Evolutionary conservation across 2,888 invertebrate genomes (phyloP).

Genomic region (Troglohyphantes excavatus): DNA sequence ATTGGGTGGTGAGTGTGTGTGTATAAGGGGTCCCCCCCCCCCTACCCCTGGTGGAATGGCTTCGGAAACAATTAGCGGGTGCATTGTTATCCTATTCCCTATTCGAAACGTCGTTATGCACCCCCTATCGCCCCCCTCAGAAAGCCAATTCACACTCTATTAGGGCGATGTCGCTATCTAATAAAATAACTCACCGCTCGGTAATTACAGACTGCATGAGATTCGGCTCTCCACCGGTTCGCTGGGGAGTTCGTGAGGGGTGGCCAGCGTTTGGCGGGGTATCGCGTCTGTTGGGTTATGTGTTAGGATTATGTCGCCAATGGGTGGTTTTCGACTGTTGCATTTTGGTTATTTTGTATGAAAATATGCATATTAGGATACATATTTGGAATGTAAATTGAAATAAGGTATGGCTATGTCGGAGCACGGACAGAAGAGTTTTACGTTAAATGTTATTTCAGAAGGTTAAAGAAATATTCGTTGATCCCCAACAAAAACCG

Average conservation of each 20-base stretch:
- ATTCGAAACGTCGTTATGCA: slow-evolving; percentile 64
- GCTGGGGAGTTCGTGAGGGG: slow-evolving; percentile 46
- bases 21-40: slow-evolving; percentile 8
- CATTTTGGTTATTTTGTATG: too few species aligned
- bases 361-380: too few species aligned
- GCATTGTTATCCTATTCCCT: slow-evolving; percentile 78
- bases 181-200: slow-evolving; percentile 78
- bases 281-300: neutral
- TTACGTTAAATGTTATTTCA: too few species aligned
- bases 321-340: too few species aligned
- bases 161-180: slow-evolving; percentile 78
- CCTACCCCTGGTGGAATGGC: slow-evolving; percentile 65
- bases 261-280: slow-evolving; percentile 30
- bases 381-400: too few species aligned
- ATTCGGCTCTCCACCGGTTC: slow-evolving; percentile 45
- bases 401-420: too few species aligned
- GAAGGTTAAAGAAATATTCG: too few species aligned
- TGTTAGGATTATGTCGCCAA: too few species aligned
- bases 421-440: too few species aligned
- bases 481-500: too few species aligned
- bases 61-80: slow-evolving; percentile 78
- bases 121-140: slow-evolving; percentile 51
- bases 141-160: slow-evolving; percentile 78
- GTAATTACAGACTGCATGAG: slow-evolving; percentile 77
- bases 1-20: too few species aligned